Conservation (phyloP, 37 sponge, comb jelly and placozoan genomes). For the Cladorhizidae sp. region DNA sequence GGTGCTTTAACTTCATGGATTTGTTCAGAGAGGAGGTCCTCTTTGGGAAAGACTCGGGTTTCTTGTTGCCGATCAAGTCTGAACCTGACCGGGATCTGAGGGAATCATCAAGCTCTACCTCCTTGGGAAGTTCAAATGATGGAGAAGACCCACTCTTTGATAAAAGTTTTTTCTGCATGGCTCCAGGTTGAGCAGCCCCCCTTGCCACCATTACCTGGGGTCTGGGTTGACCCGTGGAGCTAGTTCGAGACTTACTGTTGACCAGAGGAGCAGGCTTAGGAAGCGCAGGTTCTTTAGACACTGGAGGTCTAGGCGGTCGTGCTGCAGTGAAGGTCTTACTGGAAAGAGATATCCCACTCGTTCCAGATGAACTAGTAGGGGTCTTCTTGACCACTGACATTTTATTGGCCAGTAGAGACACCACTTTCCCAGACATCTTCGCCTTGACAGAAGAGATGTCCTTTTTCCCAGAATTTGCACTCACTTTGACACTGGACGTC, state of each 20-base stretch:
- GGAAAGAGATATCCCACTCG: background rate
- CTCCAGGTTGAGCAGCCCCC: background rate
- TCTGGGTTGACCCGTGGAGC: background rate
- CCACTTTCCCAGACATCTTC: background rate
- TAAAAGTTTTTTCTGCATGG: background rate
- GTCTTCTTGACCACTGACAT: background rate
- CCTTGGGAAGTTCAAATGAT: background rate
- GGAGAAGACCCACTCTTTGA: background rate
- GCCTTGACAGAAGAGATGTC: no score
- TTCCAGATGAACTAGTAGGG: background rate
- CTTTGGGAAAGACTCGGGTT: background rate
- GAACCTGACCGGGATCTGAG: background rate
- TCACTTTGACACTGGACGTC: no score
- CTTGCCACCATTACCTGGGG: background rate
- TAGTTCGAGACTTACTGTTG: background rate
- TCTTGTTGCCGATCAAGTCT: background rate
- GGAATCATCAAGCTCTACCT: background rate
- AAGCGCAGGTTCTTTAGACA: background rate
- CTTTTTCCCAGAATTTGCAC: no score
- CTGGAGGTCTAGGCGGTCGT: slow-evolving; percentile 21
- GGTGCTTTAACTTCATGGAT: background rate
- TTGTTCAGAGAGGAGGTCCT: background rate
- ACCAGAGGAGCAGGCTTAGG: background rate
- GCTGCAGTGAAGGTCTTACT: slow-evolving; percentile 16
- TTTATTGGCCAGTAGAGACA: background rate